A percentile compares a stretch with the other conserved stretches of the same genome.
Conservation (phyloP, 37 sponge, comb jelly and placozoan species). For the Beroe forskalii region DNA sequence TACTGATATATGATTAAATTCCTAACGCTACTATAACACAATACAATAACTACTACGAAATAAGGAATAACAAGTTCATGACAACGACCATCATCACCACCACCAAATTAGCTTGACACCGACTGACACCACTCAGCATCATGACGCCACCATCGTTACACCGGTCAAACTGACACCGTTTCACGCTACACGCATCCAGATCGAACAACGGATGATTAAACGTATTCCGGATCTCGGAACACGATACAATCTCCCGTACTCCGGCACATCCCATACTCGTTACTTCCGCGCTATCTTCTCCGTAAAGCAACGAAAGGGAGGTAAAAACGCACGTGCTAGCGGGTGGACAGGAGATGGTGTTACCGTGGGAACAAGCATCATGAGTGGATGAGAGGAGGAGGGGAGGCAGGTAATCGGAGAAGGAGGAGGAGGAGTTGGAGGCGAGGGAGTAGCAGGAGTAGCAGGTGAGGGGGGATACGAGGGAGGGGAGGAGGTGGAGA, state of each 20-base stretch:
- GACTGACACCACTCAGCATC: neutral
- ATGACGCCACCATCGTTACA: slow-evolving; percentile 22
- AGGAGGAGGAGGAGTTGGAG: neutral
- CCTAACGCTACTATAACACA: too few relatives aligned
- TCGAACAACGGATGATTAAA: slow-evolving; percentile 14
- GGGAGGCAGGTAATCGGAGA: slow-evolving; percentile 11
- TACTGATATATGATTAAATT: too few relatives aligned
- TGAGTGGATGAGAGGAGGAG: neutral
- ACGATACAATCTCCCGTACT: neutral
- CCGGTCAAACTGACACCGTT: neutral
- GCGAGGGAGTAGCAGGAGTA: slow-evolving; percentile 58
- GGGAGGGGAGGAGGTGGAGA: neutral
- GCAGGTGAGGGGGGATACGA: slow-evolving; percentile 3
- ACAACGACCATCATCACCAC: neutral
- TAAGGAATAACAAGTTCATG: neutral
- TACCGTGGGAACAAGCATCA: neutral
- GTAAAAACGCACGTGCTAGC: neutral
- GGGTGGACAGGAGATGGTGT: neutral
- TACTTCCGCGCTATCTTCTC: neutral
- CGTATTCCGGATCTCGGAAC: neutral
- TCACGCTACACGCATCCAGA: neutral
- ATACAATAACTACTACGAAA: neutral
- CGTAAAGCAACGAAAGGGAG: neutral
- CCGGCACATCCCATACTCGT: slow-evolving; percentile 2
- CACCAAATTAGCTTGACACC: neutral